Evolutionary conservation across 2,797 vertebrate genomes (phyloP), one percentile per base, ranked within the genome.

Genomic region (Lithobates sylvaticus): DNA sequence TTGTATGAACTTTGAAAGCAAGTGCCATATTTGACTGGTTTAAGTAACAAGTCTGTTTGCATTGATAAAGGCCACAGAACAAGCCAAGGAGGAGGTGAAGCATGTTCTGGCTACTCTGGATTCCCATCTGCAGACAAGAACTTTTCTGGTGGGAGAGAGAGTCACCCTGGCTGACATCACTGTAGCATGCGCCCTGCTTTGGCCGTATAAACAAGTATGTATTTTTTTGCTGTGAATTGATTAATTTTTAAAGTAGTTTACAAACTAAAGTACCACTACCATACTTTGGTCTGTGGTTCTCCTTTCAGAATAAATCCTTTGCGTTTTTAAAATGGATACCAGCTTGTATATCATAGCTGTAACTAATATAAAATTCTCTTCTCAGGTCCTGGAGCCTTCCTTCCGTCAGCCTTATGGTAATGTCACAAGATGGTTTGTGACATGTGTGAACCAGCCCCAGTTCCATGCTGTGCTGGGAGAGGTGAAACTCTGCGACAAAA

Each of bases 401-500:
- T 98, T 98, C 95, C 96, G 97, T 75, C 96, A 98, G 90, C 94
- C 96, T 16, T 98, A 94, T 39, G 76, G 92, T 81, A 99, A 98
- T 0, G 96, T 96, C 64, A 97, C 92, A 42, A 96, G 97, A 83
- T 98, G 97, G 97, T 98, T 99, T 84, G 78, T 94, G 80, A 98
- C 97, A 77, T 98, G 97, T 86, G 91, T 98, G 67, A 97, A 98
- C 88, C 97, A 98, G 93, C 96, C 96, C 4, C 96, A 98, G 93
- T 99, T 99, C 92, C 97, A 94, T 88, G 89, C 96, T 0, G 92
- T 98, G 44, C 91, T 98, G 26, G 97, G 97, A 1, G 97, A 98
- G 76, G 96, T 99, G 89, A 97, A 96, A 86, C 95, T 98, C 27
- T 98, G 97, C 88, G 96, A 98, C 85, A 98, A 98, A 93, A 98